Percentiles rank a stretch among this genome's conserved stretches.
Conservation (phyloP, 2,113 vertebrate genomes). For the Peromyscus polionotus region DNA sequence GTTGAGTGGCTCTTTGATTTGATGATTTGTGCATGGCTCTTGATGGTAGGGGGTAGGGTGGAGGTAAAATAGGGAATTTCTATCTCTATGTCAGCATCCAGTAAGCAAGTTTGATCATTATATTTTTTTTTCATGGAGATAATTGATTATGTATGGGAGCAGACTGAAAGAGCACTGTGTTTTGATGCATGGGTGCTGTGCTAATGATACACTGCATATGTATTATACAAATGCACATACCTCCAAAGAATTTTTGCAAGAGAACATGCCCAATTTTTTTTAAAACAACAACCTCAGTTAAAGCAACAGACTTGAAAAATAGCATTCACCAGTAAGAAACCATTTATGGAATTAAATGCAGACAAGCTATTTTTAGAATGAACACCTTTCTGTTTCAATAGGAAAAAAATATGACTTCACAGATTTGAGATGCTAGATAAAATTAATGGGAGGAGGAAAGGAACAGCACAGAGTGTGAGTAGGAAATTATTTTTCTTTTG, state of each 20-base stretch:
- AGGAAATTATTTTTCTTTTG: constrained; percentile 40
- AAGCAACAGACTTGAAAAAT: constrained; percentile 26
- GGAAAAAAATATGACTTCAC: not conserved
- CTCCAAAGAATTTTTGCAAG: not conserved
- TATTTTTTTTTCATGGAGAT: not conserved
- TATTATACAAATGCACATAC: not conserved
- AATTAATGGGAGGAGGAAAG: not conserved
- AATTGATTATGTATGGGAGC: not conserved
- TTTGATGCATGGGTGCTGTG: not conserved
- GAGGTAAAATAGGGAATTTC: not conserved
- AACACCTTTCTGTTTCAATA: constrained; percentile 40
- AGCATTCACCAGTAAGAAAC: constrained; percentile 2
- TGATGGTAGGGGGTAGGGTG: not conserved
- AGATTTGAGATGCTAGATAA: constrained; percentile 26
- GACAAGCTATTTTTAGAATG: constrained; percentile 64
- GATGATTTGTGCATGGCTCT: not conserved
- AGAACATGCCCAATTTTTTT: not conserved
- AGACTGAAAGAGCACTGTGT: not conserved
- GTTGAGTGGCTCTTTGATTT: not conserved
- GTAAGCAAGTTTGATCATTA: not conserved
- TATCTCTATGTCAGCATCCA: not conserved
- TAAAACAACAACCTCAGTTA: not conserved
- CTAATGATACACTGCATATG: not conserved
- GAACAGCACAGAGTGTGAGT: not conserved
- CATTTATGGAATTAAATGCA: constrained; percentile 42